Base-by-base conservation (phyloP, 2,888 invertebrate genomes). In the Argyresthia albistria region DNA sequence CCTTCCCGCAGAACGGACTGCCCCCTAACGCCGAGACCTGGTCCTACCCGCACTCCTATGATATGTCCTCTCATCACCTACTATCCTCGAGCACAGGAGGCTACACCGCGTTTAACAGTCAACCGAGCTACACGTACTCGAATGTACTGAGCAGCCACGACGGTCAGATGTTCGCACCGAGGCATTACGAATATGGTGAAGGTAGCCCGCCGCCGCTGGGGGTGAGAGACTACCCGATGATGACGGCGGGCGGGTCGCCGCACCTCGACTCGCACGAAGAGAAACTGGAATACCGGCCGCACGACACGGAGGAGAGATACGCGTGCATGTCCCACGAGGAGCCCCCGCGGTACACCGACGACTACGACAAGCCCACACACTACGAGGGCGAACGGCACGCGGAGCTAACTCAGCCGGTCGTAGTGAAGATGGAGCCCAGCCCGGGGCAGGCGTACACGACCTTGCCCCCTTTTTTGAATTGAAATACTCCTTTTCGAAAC, bases 41-140 rank as follows among this genome's bases (percentile, higher is more conserved):
- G 94, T 92, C 92, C 0, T 93, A 93, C 67, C 93, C 93, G 60
- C 91, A 93, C 43, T 91, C 93, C 0, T 94, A 94, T 70, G 95
- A 95, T 64, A 73, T 95, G 12, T 91, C 93, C 15, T 91, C 93
- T 39, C 92, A 94, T 9, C 95, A 95, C 67, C 78, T 95, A 39
- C 81, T 95, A 42, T 93, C 93, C 53, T 92, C 93, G 0, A 89
- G 93, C 48, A 88, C 90, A 50, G 88, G 90, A 55, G 90, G 91
- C 0, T 93, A 92, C 58, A 90, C 92, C 10, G 89, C 89, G 48
- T 93, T 92, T 64, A 90, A 89, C 50, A 76, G 90, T 1, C 87
- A 89, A 49, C 90, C 89, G 47, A 88, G 90, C 57, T 88, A 91
- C 60, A 89, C 90, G 0, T 93, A 93, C 65, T 91, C 92, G 36